Evolutionary conservation across 2,888 invertebrate species (phyloP), one percentile per base, ranked within the genome.

Genomic region (Colletes collaris): DNA sequence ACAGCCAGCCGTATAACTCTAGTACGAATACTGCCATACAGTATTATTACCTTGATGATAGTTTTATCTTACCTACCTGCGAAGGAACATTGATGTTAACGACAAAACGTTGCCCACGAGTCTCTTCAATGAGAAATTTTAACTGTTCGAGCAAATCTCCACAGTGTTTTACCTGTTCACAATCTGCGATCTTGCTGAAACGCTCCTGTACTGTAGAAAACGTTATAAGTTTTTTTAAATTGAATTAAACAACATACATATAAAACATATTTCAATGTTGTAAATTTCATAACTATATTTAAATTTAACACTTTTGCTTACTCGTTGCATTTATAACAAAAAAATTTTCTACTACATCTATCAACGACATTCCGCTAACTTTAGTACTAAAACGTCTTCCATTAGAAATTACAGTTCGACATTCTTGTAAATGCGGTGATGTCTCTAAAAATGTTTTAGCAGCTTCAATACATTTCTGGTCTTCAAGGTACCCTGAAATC

Each of bases 1-100:
- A 16, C 13, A 10, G 52, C 7, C 16, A 44, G 13, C 3, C 40
- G 40, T 59, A 59, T 16, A n/a, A 13, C 3, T 59, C 3, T 5
- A 0, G 2, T 19, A 11, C n/a, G 5, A 1, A 40, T 16, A 35
- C 4, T 4, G 16, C 0, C 40, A 52, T 35, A 2, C 27, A 27
- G 27, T 27, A 27, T 8, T 11, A 10, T 6, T n/a, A 55, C 11
- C 8, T 0, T 8, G 0, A 10, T 8, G 16, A 40, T 62, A 13
- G 10, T 58, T 10, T 19, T 3, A 11, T 27, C 10, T 52, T 68
- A 62, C 10, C 44, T 60, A 84, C 91, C 86, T 90, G 90, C 16
- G 91, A 84, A 19, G 92, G 92, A 50, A 93, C 91, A 84, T 91
- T 93, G 27, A 93, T 93, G 81, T 93, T 93, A 19, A 92, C 92